Evolutionary conservation across 2,888 invertebrate genomes (phyloP), one percentile per base, ranked within the genome.

Genomic region (Erannis defoliaria): DNA sequence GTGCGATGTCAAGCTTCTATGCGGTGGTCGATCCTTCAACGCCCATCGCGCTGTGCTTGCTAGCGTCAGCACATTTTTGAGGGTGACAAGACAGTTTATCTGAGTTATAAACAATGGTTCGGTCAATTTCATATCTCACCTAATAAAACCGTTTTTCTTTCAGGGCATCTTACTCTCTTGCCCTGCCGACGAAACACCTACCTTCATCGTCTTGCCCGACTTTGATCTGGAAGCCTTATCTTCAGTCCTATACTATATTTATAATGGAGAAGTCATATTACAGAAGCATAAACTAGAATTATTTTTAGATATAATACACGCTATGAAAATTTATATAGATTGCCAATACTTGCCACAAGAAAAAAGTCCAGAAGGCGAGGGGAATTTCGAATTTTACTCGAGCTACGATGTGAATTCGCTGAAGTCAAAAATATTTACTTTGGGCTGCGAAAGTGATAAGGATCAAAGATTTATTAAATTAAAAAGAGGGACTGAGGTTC

Each of bases 41-140:
- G 96, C 96, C 0, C 96, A 96, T 78, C 94, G 95, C 48, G 89
- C 95, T 2, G 95, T 96, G 10, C 89, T 96, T 8, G 95, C 96
- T 0, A 95, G 95, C 64, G 96, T 94, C 71, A 96, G 96, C 88
- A 93, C 94, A 56, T 94, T 95, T 75, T 89, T 96, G 16, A 94
- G 94, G 90, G 96, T 96, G 87, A 64, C 74, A 72, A 64, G 62
- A 33, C 21, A 50, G 33, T 37, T 19, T 19, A 19, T 51, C 5
- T 14, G 0, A 18, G 38, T 46, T 59, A 1, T 42, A 67, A 67
- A 67, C 56, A 64, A 56, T 18, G 2, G 10, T 6, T 26, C 16
- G 26, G 8, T 42, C 6, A 5, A n/a, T 14, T 8, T 8, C 14
- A 14, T 45, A 8, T 26, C 5, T 50, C 62, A 62, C 66, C 3